These are phyloP conservation scores for Plutomurus gul DNA, from an alignment of 1,140 invertebrate genomes.

Conservation along the genomic window DNA sequence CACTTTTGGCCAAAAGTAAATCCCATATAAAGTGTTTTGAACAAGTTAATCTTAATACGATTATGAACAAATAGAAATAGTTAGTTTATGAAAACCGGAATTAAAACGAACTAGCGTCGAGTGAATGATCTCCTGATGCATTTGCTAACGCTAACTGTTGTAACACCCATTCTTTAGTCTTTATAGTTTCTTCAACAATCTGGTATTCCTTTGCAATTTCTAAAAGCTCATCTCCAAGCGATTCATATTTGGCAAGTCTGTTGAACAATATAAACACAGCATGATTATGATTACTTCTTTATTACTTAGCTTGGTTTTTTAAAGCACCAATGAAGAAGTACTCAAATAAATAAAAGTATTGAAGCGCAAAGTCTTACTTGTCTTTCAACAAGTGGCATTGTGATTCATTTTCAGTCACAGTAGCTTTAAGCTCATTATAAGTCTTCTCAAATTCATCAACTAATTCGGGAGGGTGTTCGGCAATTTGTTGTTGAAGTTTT, in stretches of 20 bases:
- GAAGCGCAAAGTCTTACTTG: neutral
- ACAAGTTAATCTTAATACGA: too few relatives aligned
- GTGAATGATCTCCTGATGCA: neutral
- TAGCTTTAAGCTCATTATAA: neutral
- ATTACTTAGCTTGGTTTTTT: too few relatives aligned
- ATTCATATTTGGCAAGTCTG: conserved; percentile 18
- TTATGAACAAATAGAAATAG: neutral
- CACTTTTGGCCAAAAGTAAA: too few relatives aligned
- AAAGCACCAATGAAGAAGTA: too few relatives aligned
- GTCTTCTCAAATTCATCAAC: conserved; percentile 14
- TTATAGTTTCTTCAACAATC: conserved; percentile 25
- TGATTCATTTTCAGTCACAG: neutral
- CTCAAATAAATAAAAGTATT: neutral
- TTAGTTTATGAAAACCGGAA: neutral
- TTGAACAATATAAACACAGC: too few relatives aligned
- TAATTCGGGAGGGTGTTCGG: conserved; percentile 12
- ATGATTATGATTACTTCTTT: too few relatives aligned
- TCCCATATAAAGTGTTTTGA: too few relatives aligned
- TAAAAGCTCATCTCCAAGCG: conserved; percentile 29
- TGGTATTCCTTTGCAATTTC: conserved; percentile 18
- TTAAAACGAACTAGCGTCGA: neutral
- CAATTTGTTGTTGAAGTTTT: neutral
- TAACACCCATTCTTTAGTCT: conserved; percentile 41
- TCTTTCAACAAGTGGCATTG: neutral
- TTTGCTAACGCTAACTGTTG: conserved; percentile 4